These are phyloP conservation scores for Babylonia areolata DNA, from an alignment of 1,140 invertebrate genomes.

Conservation along the genomic window DNA sequence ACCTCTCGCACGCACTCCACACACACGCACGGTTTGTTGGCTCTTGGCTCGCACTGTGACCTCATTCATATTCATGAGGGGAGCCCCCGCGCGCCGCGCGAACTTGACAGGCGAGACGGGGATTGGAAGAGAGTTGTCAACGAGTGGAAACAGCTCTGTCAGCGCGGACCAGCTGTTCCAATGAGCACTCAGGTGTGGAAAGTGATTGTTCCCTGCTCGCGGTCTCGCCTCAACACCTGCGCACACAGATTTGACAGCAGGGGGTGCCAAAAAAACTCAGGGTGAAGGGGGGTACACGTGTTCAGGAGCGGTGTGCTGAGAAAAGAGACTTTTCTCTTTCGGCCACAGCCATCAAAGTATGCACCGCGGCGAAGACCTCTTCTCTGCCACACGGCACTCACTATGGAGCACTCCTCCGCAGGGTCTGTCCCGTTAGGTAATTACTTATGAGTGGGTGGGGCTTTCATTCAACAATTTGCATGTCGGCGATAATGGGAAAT, in stretches of 20 bases:
- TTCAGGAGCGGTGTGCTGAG: not conserved
- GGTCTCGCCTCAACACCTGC: slow-evolving; percentile 25
- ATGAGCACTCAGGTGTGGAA: slow-evolving; percentile 25
- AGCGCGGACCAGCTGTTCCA: slow-evolving; percentile 22
- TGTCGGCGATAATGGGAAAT: too few species aligned
- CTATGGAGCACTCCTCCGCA: too few species aligned
- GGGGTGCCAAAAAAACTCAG: slow-evolving; percentile 13
- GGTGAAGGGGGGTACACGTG: not conserved
- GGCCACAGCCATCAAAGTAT: too few species aligned
- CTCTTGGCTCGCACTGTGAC: slow-evolving; percentile 33
- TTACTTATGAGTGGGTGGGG: too few species aligned
- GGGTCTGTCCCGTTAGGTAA: too few species aligned
- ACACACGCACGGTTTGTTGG: slow-evolving; percentile 36
- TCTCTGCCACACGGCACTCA: too few species aligned
- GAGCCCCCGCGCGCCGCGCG: slow-evolving; percentile 8
- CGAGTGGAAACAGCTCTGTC: slow-evolving; percentile 10
- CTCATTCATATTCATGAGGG: slow-evolving; percentile 40
- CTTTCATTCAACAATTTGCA: too few species aligned
- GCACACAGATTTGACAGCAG: slow-evolving; percentile 3
- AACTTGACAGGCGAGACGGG: not conserved
- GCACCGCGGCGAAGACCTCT: too few species aligned
- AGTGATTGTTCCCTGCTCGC: not conserved
- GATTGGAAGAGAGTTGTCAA: slow-evolving; percentile 33
- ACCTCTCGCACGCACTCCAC: slow-evolving; percentile 11
- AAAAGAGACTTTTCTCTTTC: not conserved